Evolutionary conservation across 1,140 invertebrate species (phyloP).

Genomic region (Megathymus violae): DNA sequence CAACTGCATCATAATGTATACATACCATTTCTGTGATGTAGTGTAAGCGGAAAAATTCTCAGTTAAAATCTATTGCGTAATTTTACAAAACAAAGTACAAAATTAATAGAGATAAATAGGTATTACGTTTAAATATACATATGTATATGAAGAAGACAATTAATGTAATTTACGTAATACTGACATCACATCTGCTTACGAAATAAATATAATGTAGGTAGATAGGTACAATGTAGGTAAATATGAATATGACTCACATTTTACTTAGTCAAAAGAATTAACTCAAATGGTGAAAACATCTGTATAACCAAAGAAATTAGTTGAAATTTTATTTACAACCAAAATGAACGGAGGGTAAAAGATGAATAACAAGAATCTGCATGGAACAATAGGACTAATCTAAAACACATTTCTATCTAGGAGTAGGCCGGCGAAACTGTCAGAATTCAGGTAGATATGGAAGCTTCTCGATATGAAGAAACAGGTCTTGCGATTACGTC

Average conservation of each 20-base stretch:
- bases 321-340: neutral
- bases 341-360: neutral
- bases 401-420: conserved; percentile 28
- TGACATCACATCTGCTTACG: neutral
- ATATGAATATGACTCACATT: neutral
- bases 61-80: too few species aligned
- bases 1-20: too few species aligned
- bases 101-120: too few species aligned
- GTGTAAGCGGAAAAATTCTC: too few species aligned
- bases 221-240: too few species aligned
- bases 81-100: too few species aligned
- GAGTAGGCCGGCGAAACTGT: conserved; percentile 2
- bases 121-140: too few species aligned
- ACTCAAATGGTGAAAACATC: neutral
- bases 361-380: conserved; percentile 21
- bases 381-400: conserved; percentile 21
- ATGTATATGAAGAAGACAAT: neutral
- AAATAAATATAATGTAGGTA: too few species aligned
- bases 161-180: neutral
- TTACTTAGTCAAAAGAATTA: neutral
- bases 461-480: conserved; percentile 24
- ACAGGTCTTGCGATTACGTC: conserved; percentile 18
- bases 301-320: neutral
- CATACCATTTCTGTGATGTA: too few species aligned
- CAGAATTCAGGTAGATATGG: conserved; percentile 27